Evolutionary conservation across 2,888 invertebrate genomes (phyloP).

Genomic region (Trichogramma evanescens): DNA sequence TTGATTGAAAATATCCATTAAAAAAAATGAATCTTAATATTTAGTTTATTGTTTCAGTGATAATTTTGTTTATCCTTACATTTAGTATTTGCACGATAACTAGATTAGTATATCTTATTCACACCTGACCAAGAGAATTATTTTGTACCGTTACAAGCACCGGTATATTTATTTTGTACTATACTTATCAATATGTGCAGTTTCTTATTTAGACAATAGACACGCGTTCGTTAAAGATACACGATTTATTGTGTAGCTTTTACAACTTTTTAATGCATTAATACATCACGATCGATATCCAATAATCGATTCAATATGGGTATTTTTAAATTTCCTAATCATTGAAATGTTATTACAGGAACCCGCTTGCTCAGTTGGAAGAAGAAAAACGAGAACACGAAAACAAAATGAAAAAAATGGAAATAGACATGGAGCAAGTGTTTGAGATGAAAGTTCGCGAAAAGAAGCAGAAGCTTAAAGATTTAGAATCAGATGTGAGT

Average conservation of each 20-base stretch:
- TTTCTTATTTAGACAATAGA: too few species aligned
- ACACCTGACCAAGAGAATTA: not conserved
- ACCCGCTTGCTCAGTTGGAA: conserved; percentile 97
- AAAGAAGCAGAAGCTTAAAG: conserved; percentile 91
- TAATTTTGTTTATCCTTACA: conserved; percentile 1
- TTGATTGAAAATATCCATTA: conserved; percentile 3
- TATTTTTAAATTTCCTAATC: not conserved
- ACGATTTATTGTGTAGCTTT: not conserved
- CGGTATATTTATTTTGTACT: conserved; percentile 17
- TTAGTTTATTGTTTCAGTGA: conserved; percentile 1
- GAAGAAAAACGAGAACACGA: conserved; percentile 96
- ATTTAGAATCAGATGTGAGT: conserved; percentile 80
- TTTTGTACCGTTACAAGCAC: not conserved
- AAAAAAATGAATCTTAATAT: conserved; percentile 1
- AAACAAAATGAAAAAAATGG: conserved; percentile 96
- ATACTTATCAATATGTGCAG: not conserved
- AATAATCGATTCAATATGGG: not conserved
- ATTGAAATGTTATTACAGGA: conserved; percentile 55
- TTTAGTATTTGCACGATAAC: conserved; percentile 18
- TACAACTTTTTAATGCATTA: not conserved
- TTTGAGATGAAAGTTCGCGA: conserved; percentile 97
- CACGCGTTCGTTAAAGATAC: too few species aligned
- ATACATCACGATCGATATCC: not conserved
- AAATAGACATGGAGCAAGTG: conserved; percentile 97
- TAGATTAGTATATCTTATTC: not conserved